Percentiles rank a stretch among this genome's conserved stretches.
These are phyloP conservation scores for Lepus townsendii DNA, from an alignment of 2,797 vertebrate species.

Conservation along the genomic window DNA sequence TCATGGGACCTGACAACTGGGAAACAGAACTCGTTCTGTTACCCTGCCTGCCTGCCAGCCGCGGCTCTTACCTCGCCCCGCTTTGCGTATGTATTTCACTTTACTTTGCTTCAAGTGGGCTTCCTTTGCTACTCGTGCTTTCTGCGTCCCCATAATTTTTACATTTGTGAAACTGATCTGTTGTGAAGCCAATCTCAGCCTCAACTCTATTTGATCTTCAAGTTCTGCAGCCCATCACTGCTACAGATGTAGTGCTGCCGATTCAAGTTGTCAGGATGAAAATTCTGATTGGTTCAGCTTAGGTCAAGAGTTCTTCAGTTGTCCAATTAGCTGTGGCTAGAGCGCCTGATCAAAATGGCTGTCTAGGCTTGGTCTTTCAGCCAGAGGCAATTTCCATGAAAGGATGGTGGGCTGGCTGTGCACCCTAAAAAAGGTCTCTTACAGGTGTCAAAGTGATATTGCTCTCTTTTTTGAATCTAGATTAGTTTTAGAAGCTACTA, in stretches of 20 bases:
- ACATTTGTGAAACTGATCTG: slow-evolving; percentile 48
- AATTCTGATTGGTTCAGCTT: not conserved
- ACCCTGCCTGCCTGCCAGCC: not conserved
- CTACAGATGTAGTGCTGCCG: not conserved
- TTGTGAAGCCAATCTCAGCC: not conserved
- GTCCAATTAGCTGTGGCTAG: slow-evolving; percentile 22
- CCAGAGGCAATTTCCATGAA: slow-evolving; percentile 45
- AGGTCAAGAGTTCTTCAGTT: not conserved
- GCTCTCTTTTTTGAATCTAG: slow-evolving; percentile 69
- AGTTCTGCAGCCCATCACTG: not conserved
- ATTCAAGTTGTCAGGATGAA: not conserved
- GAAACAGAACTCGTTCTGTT: not conserved
- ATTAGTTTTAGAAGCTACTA: slow-evolving; percentile 58
- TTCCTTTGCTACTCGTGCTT: slow-evolving; percentile 2
- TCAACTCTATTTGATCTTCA: not conserved
- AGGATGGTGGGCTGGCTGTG: not conserved
- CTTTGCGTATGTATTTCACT: not conserved
- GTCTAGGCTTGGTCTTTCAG: not conserved
- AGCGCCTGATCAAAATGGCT: not conserved
- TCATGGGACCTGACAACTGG: slow-evolving; percentile 42
- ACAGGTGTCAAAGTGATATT: slow-evolving; percentile 58
- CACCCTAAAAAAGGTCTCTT: slow-evolving; percentile 5
- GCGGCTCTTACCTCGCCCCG: not conserved
- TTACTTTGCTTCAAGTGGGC: not conserved
- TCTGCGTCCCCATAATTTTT: slow-evolving; percentile 5